Percentiles rank a stretch among this genome's conserved stretches.
These are phyloP conservation scores for Martes martes DNA, from an alignment of 2,113 vertebrate species.

Conservation along the genomic window DNA sequence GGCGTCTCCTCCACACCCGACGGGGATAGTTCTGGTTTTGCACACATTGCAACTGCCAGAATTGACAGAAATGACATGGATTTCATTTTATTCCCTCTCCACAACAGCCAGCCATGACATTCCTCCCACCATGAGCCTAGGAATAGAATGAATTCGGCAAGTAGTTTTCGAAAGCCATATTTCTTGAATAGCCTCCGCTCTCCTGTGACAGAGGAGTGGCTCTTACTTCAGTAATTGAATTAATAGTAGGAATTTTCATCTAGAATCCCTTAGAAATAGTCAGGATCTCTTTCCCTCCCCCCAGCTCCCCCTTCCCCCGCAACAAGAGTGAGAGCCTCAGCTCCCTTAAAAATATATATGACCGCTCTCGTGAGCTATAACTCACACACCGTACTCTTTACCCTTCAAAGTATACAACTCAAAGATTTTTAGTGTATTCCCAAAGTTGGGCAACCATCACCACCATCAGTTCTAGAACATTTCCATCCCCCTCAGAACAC, in stretches of 20 bases:
- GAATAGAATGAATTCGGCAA: background rate
- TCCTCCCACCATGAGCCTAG: background rate
- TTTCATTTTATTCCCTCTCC: slow-evolving; percentile 24
- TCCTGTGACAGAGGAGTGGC: background rate
- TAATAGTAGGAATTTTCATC: background rate
- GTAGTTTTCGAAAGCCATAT: background rate
- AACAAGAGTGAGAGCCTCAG: background rate
- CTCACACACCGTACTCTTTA: background rate
- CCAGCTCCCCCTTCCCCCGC: too few species aligned
- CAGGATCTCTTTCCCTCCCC: background rate
- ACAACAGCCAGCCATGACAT: background rate
- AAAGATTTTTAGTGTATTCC: background rate
- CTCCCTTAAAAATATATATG: background rate
- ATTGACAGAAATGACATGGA: slow-evolving; percentile 13
- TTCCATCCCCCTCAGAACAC: background rate
- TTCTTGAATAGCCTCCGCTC: background rate
- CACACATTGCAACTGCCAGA: slow-evolving; percentile 41
- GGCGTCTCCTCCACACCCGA: background rate
- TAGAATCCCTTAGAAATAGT: background rate
- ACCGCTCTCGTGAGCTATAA: background rate
- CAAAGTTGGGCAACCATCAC: background rate
- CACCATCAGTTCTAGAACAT: background rate
- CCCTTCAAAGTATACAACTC: background rate
- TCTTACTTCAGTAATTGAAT: background rate
- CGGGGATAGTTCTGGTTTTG: background rate